Evolutionary conservation across 2,888 invertebrate species (phyloP), one percentile per base, ranked within the genome.

Genomic region (Electrophaes corylata): DNA sequence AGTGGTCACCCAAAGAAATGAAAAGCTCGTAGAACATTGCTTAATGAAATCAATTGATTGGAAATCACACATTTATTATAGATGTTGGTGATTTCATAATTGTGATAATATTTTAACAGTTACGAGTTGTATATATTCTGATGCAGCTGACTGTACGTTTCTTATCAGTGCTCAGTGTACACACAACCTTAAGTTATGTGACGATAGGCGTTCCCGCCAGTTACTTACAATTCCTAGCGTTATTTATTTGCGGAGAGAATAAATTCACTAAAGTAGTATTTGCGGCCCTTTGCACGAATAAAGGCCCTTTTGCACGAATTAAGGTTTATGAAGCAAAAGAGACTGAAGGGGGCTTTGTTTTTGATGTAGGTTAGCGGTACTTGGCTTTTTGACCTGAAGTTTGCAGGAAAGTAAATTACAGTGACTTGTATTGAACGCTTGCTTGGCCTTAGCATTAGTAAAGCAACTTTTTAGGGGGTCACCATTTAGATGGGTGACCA

Each of bases 231-330:
- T 86, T 79, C 77, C 79, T 73, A 64, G 58, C 70, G 60, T 63
- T 86, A 87, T 89, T 86, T 89, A 88, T 85, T 84, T 79, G 77
- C 68, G 70, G 73, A 73, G 72, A 78, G 81, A 81, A 88, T 89
- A 88, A 84, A 88, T 87, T 87, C 70, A 70, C 71, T 76, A 76
- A 58, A 67, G 67, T 60, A 62, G 63, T 63, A 62, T 65, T 63
- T 67, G 66, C 58, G 63, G 63, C 57, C 56, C 59, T 26, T 53
- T 51, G 31, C 47, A 57, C 62, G 56, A 58, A 58, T 58, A 58
- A 58, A 58, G 48, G 58, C 53, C 57, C 54, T 62, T 35, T 58
- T 58, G 58, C 48, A 44, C 39, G 63, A 64, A 65, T 65, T 65
- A 67, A 63, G 63, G 61, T 67, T 67, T 63, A 63, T 65, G 62